Evolutionary conservation across 2,113 vertebrate genomes (phyloP), one percentile per base, ranked within the genome.

Genomic region (Pterocles orientalis): DNA sequence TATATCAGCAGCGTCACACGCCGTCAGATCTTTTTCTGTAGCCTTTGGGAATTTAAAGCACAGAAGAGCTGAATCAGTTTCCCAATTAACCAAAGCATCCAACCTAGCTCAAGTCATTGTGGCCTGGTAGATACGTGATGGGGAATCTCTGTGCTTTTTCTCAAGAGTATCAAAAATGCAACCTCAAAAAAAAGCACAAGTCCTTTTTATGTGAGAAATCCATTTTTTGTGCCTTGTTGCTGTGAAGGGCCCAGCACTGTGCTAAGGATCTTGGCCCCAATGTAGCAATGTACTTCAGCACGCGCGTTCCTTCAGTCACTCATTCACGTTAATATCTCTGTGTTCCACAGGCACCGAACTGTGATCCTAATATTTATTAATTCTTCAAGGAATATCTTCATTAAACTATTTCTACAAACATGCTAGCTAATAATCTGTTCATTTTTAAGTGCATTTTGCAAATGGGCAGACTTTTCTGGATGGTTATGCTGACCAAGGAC

Each of bases 371-470:
- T 61, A 79, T 85, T 93, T 82, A 85, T 34, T 56, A 12, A 68
- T 75, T 87, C 54, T 73, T 45, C 71, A 64, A 24, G 29, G 20
- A 84, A 56, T 45, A 94, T 48, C 82, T 90, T 73, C 3, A 4
- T 83, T 69, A 88, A 93, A 66, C 33, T 68, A 56, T 58, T 84
- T 91, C 69, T 88, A 70, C n/a, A 50, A 82, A 62, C 34, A 48
- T 12, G 14, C 84, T 79, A 62, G 33, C 26, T 83, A 84, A 81
- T 12, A 65, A 66, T 33, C 53, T 79, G 18, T 29, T 92, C 21
- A 18, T 68, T 83, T 94, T 90, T 45, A 84, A 70, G 60, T n/a
- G 39, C 26, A 48, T 80, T 89, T 91, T 78, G 92, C 60, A 90
- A 88, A 92, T 10, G 5, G 15, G 57, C 3, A 7, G 56, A 66